Base-by-base conservation (phyloP, 2,113 vertebrate genomes). In the Clupea harengus region DNA sequence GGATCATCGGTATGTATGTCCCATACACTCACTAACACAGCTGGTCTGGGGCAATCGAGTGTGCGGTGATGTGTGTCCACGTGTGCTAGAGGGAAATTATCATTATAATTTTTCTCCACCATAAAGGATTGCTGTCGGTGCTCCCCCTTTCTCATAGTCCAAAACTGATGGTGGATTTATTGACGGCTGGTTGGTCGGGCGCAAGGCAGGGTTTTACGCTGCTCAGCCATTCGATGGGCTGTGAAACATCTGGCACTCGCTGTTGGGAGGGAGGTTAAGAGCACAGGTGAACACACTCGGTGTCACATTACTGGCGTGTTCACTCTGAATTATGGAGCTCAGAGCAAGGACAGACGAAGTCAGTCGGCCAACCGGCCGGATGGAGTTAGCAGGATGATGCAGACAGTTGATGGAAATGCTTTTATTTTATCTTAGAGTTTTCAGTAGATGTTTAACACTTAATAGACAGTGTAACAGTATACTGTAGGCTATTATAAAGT, bases 211-310 rank as follows among this genome's bases (percentile, higher is more conserved):
- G 2, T 78, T 32, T 32, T 13, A 3, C 85, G 15, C 3, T 64
- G 32, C 13, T 15, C 64, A 83, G 45, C 45, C 57, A 32, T 4
- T 25, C 10, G 32, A 78, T 60, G 28, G 6, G 83, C 87, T 87
- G 81, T 87, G 89, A 91, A 91, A 89, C 90, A 87, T 89, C 85
- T 90, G 85, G 87, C 84, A 86, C 85, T 83, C 86, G 92, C 93
- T 95, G 94, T 94, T 93, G 94, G 95, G 92, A 89, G 90, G 89
- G 92, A 94, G 90, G 28, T 78, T 78, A 78, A 78, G 88, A 82
- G 82, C 84, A 88, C 90, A 54, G 90, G 89, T 92, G 92, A 89
- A 85, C 85, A 89, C 87, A 84, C 87, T 89, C 54, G 81, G 89
- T 91, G 90, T 91, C 88, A 86, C 90, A 89, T 90, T 92, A 88